Percentiles rank a stretch among this genome's conserved stretches.
phyloP scores from a whole-genome alignment of 2,113 vertebrate genomes.

The Promerops cafer region DNA sequence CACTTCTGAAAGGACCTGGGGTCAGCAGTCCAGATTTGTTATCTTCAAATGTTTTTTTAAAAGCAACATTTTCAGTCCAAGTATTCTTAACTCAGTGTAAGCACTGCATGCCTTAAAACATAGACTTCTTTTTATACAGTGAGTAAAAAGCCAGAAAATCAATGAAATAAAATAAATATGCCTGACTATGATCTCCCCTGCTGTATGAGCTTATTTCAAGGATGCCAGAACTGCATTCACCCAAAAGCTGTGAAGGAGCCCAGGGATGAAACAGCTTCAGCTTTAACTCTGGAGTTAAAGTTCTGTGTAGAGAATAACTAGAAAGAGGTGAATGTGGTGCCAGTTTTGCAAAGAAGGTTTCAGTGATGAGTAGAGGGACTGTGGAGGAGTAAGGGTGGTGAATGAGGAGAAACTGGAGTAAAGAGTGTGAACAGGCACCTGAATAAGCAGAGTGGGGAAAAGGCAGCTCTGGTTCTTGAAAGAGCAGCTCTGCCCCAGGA shows the following conservation, averaged over 20 bases:
- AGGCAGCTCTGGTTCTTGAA: background rate
- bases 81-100: background rate
- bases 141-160: background rate
- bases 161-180: background rate
- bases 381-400: accelerated
- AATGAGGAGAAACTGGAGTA: background rate
- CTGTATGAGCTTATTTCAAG: background rate
- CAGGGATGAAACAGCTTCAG: background rate
- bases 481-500: background rate
- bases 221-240: background rate
- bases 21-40: background rate
- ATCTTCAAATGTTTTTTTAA: background rate
- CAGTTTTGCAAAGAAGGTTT: background rate
- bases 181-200: background rate
- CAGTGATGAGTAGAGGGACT: background rate
- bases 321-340: background rate
- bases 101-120: background rate
- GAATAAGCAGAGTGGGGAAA: background rate
- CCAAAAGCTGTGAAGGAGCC: background rate
- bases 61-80: background rate
- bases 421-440: background rate
- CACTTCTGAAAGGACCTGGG: background rate
- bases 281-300: background rate
- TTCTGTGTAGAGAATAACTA: background rate
- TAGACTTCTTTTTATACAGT: background rate